Percentiles rank a stretch among this genome's conserved stretches.
Conservation (phyloP, 2,888 invertebrate genomes). For the Notodonta dromedarius region DNA sequence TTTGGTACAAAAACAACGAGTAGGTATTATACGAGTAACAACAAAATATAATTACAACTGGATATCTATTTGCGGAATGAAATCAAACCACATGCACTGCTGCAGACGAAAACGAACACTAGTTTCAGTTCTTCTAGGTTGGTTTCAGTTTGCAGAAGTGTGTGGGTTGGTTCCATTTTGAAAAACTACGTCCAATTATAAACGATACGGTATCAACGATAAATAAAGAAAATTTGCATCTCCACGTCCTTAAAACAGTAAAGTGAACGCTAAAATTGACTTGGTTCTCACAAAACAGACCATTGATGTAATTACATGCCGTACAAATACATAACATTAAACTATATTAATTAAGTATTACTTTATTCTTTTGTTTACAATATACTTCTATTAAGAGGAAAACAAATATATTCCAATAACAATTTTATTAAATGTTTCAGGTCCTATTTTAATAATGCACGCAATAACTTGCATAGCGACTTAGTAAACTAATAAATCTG, state of each 20-base stretch:
- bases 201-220: slow-evolving; percentile 52
- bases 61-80: too few species aligned
- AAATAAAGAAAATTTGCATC: slow-evolving; percentile 43
- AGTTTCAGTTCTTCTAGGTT: too few species aligned
- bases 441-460: too few species aligned
- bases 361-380: slow-evolving; percentile 10
- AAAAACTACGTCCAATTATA: slow-evolving; percentile 17
- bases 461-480: too few species aligned
- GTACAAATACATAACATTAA: slow-evolving; percentile 21
- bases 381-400: slow-evolving; percentile 20
- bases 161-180: too few species aligned
- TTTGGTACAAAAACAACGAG: slow-evolving; percentile 70
- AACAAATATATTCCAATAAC: slow-evolving; percentile 12
- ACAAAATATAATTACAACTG: slow-evolving; percentile 52
- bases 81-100: too few species aligned
- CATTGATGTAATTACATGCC: slow-evolving; percentile 31
- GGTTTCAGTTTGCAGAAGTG: too few species aligned
- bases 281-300: slow-evolving; percentile 47
- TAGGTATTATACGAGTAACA: slow-evolving; percentile 46
- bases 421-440: too few species aligned
- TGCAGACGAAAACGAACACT: too few species aligned
- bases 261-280: slow-evolving; percentile 66
- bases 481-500: too few species aligned
- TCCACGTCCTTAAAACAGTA: slow-evolving; percentile 38
- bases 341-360: slow-evolving; percentile 5